Base-by-base conservation (phyloP, 1,140 invertebrate genomes). In the Metaphire vulgaris region DNA sequence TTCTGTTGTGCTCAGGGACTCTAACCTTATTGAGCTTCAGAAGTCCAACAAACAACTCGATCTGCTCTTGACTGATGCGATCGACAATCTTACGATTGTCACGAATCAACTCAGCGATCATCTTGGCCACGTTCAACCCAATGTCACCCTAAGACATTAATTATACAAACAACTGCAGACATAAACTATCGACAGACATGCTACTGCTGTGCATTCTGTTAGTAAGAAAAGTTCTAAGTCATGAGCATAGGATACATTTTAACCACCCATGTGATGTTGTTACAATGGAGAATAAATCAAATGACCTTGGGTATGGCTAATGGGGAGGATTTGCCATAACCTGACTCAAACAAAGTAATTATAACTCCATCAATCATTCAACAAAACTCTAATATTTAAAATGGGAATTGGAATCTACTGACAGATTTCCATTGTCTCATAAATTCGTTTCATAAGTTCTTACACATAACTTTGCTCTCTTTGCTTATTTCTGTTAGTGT, bases 1-100 rank as follows among this genome's bases (percentile, higher is more conserved):
- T n/a, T n/a, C n/a, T n/a, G n/a, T n/a, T n/a, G n/a, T n/a, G n/a
- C n/a, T n/a, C n/a, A n/a, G n/a, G n/a, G n/a, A n/a, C n/a, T 6
- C n/a, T 74, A 78, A 86, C 85, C 82, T 85, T 85, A 2, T 85
- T 82, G 30, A 76, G 75, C 21, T 76, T 78, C 26, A 86, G 76
- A 14, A 83, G 76, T 12, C 82, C 81, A 30, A 85, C 80, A 79
- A 85, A 84, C 26, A 79, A 79, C 69, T 85, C 79, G 69, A 86
- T 85, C 74, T 86, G 82, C 21, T 79, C 79, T 64, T 81, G 78
- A 26, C 81, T 79, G 33, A 86, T 83, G 72, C 84, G 77, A 79
- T 86, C 85, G 21, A 86, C 81, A 74, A 86, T 83, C 74, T 84
- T 84, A 15, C 83, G 77, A 76, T 86, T 86, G 79, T 86, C 84